phyloP scores from a whole-genome alignment of 2,113 vertebrate genomes.

The Ammodytes marinus region DNA sequence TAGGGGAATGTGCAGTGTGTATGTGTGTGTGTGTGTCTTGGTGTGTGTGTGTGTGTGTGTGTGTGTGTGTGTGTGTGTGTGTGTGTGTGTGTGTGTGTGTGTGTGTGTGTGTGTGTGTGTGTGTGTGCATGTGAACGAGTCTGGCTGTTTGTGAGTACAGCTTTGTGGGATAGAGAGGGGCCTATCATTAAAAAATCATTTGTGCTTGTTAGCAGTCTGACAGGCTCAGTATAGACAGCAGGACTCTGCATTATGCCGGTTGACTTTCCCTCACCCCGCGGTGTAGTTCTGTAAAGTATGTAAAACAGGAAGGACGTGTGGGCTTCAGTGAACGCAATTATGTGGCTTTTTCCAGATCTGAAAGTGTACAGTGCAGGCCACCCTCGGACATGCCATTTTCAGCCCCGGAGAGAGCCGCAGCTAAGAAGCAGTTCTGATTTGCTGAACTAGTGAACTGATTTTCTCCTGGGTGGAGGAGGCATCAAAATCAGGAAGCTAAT shows the following conservation, averaged over 20 bases:
- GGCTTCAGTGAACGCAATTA: conserved; percentile 73
- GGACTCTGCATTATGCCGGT: conserved; percentile 74
- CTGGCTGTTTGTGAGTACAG: conserved; percentile 60
- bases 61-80: not conserved
- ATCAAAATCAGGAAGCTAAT: conserved; percentile 70
- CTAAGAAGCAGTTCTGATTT: conserved; percentile 67
- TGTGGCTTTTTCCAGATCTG: conserved; percentile 58
- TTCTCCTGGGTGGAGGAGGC: conserved; percentile 60
- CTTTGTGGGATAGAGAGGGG: conserved; percentile 72
- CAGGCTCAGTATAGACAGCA: conserved; percentile 77
- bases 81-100: conserved; percentile 36
- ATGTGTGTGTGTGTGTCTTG: conserved; percentile 24
- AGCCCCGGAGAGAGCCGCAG: conserved; percentile 52
- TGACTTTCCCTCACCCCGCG: conserved; percentile 71
- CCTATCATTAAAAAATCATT: conserved; percentile 83
- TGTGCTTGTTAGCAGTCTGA: conserved; percentile 82
- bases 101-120: conserved; percentile 41
- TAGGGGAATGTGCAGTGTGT: conserved; percentile 21
- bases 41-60: conserved; percentile 48
- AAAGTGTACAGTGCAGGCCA: conserved; percentile 63
- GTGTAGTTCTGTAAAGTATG: conserved; percentile 70
- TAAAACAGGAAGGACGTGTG: conserved; percentile 68
- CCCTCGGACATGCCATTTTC: conserved; percentile 71
- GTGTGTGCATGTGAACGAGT: conserved; percentile 10
- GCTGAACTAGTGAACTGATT: conserved; percentile 73